Base-by-base conservation (phyloP, 2,113 vertebrate species). In the Aspidoscelis tigris region DNA sequence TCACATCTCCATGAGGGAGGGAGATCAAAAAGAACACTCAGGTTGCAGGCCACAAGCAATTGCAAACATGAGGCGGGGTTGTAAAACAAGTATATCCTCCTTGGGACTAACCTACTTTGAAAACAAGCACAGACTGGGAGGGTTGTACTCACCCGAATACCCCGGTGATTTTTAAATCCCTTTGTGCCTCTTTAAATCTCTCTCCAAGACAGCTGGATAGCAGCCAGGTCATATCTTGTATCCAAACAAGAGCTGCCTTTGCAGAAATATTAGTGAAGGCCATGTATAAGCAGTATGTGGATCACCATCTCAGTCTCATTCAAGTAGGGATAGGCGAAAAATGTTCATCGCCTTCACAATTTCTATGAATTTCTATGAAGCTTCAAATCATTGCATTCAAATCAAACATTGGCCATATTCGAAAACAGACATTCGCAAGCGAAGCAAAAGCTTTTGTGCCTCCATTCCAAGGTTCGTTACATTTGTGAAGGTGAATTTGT, bases 51-150 rank as follows among this genome's bases (percentile, higher is more conserved):
- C 43, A 66, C 58, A 74, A 65, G 58, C 69, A 50, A n/a, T 9
- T 79, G 68, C 72, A 61, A 77, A 39, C 43, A 65, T 10, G 68
- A 53, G 50, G 11, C 43, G 20, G 10, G 76, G 39, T 44, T 55
- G 73, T 73, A 84, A 72, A 61, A 65, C 43, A 79, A 79, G n/a
- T 58, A 66, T 66, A 53, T 50, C 74, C 70, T 73, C 70, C 24
- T 74, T 66, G 77, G 83, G 58, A 74, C 58, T 79, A 85, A 85
- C 70, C 83, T 85, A 85, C 81, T 82, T 81, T 82, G 18, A 21
- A 58, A 75, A 47, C 26, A 75, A 65, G 58, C 71, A 12, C 70
- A 74, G 43, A 53, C 26, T 7, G 24, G 26, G 50, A 53, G 47
- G 39, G 2, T 44, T 41, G 55, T 3, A n/a, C 24, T 39, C 43